Evolutionary conservation across 2,113 vertebrate species (phyloP).

Genomic region (Serilophus lunatus): DNA sequence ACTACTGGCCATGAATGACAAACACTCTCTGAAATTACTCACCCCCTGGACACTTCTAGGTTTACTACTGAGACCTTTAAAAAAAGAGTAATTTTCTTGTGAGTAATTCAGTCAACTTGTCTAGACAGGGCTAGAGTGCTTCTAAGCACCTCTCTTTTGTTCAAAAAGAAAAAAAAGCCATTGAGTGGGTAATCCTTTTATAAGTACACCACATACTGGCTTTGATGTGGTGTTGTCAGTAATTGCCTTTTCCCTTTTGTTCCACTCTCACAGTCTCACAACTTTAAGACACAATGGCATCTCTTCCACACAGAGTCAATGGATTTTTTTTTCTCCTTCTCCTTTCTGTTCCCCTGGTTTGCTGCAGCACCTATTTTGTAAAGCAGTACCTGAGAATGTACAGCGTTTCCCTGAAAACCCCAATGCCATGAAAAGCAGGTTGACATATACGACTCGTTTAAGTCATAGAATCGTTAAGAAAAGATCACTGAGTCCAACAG

Average conservation of each 20-base stretch:
- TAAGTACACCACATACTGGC: background rate
- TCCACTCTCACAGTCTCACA: background rate
- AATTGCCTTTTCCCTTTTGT: background rate
- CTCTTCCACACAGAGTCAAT: background rate
- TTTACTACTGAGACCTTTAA: background rate
- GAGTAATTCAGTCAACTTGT: conserved; percentile 2
- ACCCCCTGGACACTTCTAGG: background rate
- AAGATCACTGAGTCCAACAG: background rate
- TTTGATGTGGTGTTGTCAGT: background rate
- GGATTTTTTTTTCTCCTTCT: background rate
- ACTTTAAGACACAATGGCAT: background rate
- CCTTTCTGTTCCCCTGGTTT: background rate
- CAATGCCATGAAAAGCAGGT: background rate
- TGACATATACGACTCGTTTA: background rate
- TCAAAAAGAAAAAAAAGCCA: background rate
- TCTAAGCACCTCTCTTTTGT: background rate
- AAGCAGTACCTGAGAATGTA: background rate
- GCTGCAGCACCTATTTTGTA: background rate
- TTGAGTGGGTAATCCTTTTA: background rate
- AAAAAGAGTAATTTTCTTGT: conserved; percentile 11
- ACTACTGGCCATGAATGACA: background rate
- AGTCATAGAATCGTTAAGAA: background rate
- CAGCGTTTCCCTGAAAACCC: background rate
- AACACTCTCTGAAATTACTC: background rate
- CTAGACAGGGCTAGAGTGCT: conserved; percentile 18